A percentile compares a stretch with the other conserved stretches of the same genome.
phyloP scores from a whole-genome alignment of 2,888 invertebrate genomes.

The Punctoribates punctum region DNA sequence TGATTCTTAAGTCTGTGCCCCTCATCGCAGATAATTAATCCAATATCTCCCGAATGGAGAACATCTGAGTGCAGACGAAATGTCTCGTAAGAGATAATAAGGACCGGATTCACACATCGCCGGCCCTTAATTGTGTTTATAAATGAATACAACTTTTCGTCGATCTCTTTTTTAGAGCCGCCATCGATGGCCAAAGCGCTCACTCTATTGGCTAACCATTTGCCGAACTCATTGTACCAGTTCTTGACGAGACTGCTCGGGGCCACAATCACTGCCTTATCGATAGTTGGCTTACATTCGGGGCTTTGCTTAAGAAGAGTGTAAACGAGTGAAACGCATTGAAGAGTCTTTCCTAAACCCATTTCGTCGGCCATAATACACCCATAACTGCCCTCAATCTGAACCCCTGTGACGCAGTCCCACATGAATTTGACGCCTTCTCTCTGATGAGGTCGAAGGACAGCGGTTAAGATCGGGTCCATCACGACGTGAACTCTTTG shows the following conservation, averaged over 20 bases:
- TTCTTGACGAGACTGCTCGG: constrained; percentile 98
- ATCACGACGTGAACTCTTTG: constrained; percentile 88
- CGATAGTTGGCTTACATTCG: constrained; percentile 80
- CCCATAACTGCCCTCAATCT: constrained; percentile 79
- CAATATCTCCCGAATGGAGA: constrained; percentile 84
- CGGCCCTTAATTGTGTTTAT: constrained; percentile 50
- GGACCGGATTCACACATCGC: constrained; percentile 75
- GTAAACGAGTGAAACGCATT: constrained; percentile 95
- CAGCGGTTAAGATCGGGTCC: constrained; percentile 83
- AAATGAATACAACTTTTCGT: constrained; percentile 60
- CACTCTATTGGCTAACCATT: constrained; percentile 89
- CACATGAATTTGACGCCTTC: constrained; percentile 99
- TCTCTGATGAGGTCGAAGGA: constrained; percentile 93
- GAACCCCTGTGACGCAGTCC: constrained; percentile 90
- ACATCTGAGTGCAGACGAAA: constrained; percentile 88
- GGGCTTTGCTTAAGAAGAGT: constrained; percentile 88
- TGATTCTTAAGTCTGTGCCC: constrained; percentile 96
- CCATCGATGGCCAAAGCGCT: constrained; percentile 60
- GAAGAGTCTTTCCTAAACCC: constrained; percentile 96
- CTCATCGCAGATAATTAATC: constrained; percentile 97
- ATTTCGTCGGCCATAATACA: constrained; percentile 99
- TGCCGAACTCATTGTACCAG: constrained; percentile 96
- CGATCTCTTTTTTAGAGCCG: constrained; percentile 71
- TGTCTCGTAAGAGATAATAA: constrained; percentile 99
- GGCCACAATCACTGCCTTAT: constrained; percentile 90